Percentiles rank a stretch among this genome's conserved stretches.
Evolutionary conservation across 2,888 invertebrate genomes (phyloP).

Genomic region (Electrophaes corylata): DNA sequence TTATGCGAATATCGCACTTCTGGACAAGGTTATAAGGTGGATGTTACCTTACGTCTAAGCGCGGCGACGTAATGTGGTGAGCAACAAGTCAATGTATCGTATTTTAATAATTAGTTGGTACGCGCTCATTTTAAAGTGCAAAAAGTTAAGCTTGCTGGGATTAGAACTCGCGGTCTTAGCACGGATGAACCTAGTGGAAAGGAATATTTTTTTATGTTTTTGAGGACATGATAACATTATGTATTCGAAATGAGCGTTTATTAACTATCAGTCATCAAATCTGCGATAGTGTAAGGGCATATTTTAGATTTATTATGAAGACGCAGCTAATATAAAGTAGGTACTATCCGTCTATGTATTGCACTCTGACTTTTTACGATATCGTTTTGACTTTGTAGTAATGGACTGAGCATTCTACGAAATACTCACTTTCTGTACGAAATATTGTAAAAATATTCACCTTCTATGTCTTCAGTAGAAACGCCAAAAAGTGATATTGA

Average conservation of each 20-base stretch:
- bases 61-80: conserved; percentile 11
- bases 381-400: conserved; percentile 2
- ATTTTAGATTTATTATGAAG: conserved; percentile 21
- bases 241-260: conserved; percentile 6
- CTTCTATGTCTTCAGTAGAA: neutral
- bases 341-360: conserved; percentile 16
- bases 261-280: conserved; percentile 3
- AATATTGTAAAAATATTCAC: neutral
- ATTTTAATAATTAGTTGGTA: neutral
- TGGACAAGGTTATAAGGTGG: neutral
- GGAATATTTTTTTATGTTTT: neutral
- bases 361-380: conserved; percentile 8
- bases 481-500: too few species aligned
- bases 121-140: conserved; percentile 17
- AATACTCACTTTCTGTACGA: neutral
- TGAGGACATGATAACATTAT: neutral
- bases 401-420: conserved; percentile 6
- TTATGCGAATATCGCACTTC: neutral
- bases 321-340: conserved; percentile 13
- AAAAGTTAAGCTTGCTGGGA: conserved; percentile 1
- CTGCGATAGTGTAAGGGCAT: conserved; percentile 10
- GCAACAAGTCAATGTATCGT: conserved; percentile 8
- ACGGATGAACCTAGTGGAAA: neutral
- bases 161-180: neutral
- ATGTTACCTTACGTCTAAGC: neutral